These are phyloP conservation scores for Chrosomus eos DNA, from an alignment of 2,797 vertebrate genomes.

Conservation along the genomic window DNA sequence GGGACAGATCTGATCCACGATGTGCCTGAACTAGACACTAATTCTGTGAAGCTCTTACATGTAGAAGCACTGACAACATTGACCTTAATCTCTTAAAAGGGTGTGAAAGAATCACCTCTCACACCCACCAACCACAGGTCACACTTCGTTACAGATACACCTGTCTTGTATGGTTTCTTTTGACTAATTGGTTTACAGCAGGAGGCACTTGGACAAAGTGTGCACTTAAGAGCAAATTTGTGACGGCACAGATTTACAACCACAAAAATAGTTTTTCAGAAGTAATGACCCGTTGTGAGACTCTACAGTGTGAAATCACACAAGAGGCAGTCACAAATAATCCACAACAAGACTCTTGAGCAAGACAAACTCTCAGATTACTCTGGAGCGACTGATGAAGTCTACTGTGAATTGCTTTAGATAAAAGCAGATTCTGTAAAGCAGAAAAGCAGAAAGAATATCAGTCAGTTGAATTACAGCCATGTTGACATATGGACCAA, in stretches of 20 bases:
- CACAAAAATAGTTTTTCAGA: not conserved
- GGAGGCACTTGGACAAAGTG: not conserved
- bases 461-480: not conserved
- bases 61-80: slow-evolving; percentile 16
- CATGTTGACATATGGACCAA: not conserved
- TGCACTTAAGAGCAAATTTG: not conserved
- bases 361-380: not conserved
- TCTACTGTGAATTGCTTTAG: not conserved
- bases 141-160: slow-evolving; percentile 15
- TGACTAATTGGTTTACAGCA: slow-evolving; percentile 15
- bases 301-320: not conserved
- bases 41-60: slow-evolving; percentile 14
- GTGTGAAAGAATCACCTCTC: slow-evolving; percentile 21
- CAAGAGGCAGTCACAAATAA: not conserved
- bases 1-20: not conserved
- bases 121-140: slow-evolving; percentile 14
- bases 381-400: not conserved
- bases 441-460: not conserved
- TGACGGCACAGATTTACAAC: slow-evolving; percentile 13
- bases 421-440: not conserved
- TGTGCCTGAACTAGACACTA: slow-evolving; percentile 18
- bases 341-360: not conserved
- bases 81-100: slow-evolving; percentile 55
- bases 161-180: not conserved
- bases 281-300: not conserved